phyloP scores from a whole-genome alignment of 1,140 invertebrate genomes.

The Fopius arisanus region DNA sequence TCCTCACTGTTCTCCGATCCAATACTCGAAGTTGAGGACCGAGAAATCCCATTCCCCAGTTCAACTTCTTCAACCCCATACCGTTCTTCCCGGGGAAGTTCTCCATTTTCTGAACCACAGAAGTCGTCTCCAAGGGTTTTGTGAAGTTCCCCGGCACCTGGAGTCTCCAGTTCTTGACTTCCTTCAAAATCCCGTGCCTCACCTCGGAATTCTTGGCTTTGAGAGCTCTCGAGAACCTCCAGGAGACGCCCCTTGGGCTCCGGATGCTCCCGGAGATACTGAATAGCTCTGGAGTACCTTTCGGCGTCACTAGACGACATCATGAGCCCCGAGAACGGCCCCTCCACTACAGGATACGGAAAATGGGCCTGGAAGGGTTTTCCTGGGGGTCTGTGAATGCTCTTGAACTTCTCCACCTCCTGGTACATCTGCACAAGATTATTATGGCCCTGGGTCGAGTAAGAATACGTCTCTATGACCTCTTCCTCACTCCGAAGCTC shows the following conservation, averaged over 20 bases:
- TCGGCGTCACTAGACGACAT: conserved; percentile 43
- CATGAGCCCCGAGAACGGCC: conserved; percentile 47
- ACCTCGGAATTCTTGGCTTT: too few species aligned
- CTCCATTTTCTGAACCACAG: too few species aligned
- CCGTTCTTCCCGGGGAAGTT: too few species aligned
- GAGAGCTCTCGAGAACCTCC: neutral
- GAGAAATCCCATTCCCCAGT: too few species aligned
- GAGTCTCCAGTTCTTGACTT: too few species aligned
- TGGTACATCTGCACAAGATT: conserved; percentile 48
- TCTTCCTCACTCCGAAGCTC: conserved; percentile 52
- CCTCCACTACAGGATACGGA: conserved; percentile 47
- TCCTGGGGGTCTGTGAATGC: conserved; percentile 31
- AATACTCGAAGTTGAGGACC: too few species aligned
- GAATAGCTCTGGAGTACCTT: conserved; percentile 43
- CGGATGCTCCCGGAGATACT: conserved; percentile 28
- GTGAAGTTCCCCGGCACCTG: too few species aligned
- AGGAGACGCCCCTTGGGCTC: neutral
- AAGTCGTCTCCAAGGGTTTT: too few species aligned
- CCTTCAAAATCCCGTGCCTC: too few species aligned
- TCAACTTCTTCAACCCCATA: too few species aligned
- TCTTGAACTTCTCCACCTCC: conserved; percentile 55
- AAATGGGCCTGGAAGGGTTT: conserved; percentile 43
- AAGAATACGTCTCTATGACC: conserved; percentile 47
- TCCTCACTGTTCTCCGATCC: too few species aligned
- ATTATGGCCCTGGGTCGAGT: conserved; percentile 35